Base-by-base conservation (phyloP, 2,113 vertebrate genomes). In the Xiphophorus couchianus region DNA sequence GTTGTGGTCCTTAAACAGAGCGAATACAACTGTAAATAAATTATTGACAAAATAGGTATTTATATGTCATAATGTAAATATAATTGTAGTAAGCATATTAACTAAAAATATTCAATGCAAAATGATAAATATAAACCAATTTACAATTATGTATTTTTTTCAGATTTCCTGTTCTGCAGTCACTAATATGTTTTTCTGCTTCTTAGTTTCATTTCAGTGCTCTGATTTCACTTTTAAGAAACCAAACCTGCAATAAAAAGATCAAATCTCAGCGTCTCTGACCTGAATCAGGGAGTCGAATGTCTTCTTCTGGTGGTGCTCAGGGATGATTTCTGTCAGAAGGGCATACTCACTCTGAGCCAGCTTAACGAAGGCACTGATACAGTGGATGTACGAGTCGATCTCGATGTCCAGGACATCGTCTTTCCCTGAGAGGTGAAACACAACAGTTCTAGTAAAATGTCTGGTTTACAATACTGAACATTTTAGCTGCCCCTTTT, bases 261-360 rank as follows among this genome's bases (percentile, higher is more conserved):
- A 64, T 30, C 14, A 63, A 19, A 63, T 17, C 13, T 30, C 29
- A 2, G 27, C 10, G 11, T n/a, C 27, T 5, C 0, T 62, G 58
- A 99, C 97, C 97, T 99, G 97, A 58, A 99, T 99, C 83, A 99
- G 95, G 4, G 97, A 99, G 93, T 99, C 98, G 33, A 99, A 99
- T 73, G 98, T 99, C 90, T 97, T 99, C 89, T 99, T 99, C 95
- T 99, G 98, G 86, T 99, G 98, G 76, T 99, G 97, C 89, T 99
- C 98, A 0, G 98, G 98, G 85, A 99, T 98, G 75, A 99, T 95
- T 25, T 96, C 95, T 0, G 84, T 93, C 85, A 99, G 95, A 28
- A 99, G 94, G 77, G 94, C 90, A 85, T 99, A 98, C 85, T 99
- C 97, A 3, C 97, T 98, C 94, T 98, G 98, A 7, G 98, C 97